Evolutionary conservation across 2,888 invertebrate genomes (phyloP).

Genomic region (Sarcophaga subvicina): DNA sequence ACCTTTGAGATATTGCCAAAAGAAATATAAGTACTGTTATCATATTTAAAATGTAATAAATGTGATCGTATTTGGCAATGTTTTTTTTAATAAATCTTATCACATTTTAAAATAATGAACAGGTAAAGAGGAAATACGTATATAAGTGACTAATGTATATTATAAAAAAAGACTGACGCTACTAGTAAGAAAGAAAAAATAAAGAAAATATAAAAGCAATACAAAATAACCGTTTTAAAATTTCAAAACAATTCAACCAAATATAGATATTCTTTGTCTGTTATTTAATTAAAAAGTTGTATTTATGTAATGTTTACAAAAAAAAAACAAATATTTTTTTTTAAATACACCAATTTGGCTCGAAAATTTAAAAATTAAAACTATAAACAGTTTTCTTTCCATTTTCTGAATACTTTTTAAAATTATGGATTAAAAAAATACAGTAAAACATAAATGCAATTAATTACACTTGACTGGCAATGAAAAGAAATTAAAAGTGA

Average conservation of each 20-base stretch:
- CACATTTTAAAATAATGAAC: slow-evolving; percentile 12
- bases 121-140: background rate
- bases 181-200: background rate
- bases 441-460: slow-evolving; percentile 45
- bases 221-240: background rate
- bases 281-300: background rate
- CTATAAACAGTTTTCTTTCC: slow-evolving; percentile 43
- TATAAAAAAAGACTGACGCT: background rate
- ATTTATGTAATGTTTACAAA: background rate
- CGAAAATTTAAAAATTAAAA: slow-evolving; percentile 26
- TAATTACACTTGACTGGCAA: slow-evolving; percentile 71
- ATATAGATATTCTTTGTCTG: no score
- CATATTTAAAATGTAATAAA: background rate
- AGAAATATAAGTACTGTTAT: background rate
- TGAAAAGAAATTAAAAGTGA: slow-evolving; percentile 80
- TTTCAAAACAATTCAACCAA: background rate
- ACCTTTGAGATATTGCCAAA: slow-evolving; percentile 3
- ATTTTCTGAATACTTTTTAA: slow-evolving; percentile 25
- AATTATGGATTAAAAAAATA: slow-evolving; percentile 49
- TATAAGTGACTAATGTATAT: background rate
- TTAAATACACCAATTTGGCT: background rate
- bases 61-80: background rate
- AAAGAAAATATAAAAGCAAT: background rate
- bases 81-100: slow-evolving; percentile 30
- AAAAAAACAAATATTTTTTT: background rate